Base-by-base conservation (phyloP, 1,140 invertebrate genomes). In the Panagrolaimus sp. region DNA sequence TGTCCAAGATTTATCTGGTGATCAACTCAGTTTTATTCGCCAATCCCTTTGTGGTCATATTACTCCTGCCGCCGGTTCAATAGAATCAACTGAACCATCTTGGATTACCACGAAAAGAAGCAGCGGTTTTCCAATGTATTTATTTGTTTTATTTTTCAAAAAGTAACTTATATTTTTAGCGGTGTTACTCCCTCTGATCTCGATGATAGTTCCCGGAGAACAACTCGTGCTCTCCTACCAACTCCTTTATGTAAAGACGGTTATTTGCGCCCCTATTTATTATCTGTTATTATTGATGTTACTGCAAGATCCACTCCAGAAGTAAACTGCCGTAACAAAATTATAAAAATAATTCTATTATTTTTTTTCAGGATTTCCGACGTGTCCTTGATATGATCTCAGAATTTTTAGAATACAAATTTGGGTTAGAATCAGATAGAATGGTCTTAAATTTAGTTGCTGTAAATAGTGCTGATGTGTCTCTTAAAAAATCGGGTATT, bases 281-380 rank as follows among this genome's bases (percentile, higher is more conserved):
- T 80, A 12, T 79, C 73, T 52, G 44, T 80, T 26, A 45, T 80
- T 17, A 65, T 81, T 45, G 78, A 80, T 65, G 58, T 81, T 24
- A 79, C 76, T 44, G 69, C 70, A 8, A 46, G 78, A 65, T 58
- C 78, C 24, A 44, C 72, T 5, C 15, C 67, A 28, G 43, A 65
- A 46, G 74, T 72, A 71, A 8, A 2, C 21, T 38, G 14, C 21
- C 9, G 24, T 71, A 2, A 1, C 4, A n/a, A 62, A 44, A 14
- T 62, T 15, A n/a, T 32, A 38, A 70, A 32, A 5, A 21, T 58
- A 21, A 4, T n/a, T n/a, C 24, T 48, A 52, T 28, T 12, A 1
- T 32, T 15, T 46, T 47, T 46, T 64, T 77, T 8, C 44, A 75
- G 52, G 71, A 78, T 28, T 81, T 79, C 67, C 63, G 63, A 9